Percentiles rank a stretch among this genome's conserved stretches.
These are phyloP conservation scores for Aptenodytes patagonicus DNA, from an alignment of 2,113 vertebrate genomes.

Conservation along the genomic window DNA sequence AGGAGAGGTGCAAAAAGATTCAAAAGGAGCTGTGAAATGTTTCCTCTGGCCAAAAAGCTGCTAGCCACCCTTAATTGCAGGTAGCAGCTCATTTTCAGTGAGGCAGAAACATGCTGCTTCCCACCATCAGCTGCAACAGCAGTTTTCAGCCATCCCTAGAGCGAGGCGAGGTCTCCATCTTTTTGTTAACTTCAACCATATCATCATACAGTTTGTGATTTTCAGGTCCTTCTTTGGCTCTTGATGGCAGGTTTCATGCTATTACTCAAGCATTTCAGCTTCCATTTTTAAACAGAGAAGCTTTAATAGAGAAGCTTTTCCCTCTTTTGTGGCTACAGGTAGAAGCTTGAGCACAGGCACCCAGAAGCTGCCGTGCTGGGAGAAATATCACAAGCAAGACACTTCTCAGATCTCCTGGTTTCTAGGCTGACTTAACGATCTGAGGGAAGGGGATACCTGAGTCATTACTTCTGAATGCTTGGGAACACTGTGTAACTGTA, in stretches of 20 bases:
- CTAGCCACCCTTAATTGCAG: not conserved
- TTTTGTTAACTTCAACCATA: not conserved
- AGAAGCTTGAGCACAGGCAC: not conserved
- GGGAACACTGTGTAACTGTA: not conserved
- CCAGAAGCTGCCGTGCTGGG: not conserved
- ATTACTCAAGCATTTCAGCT: not conserved
- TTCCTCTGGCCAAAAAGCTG: not conserved
- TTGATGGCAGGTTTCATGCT: not conserved
- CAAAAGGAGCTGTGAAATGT: not conserved
- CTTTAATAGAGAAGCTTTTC: not conserved
- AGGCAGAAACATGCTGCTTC: not conserved
- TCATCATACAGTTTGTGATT: not conserved
- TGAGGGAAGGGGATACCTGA: not conserved
- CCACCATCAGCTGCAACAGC: not conserved
- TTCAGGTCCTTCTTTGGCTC: not conserved
- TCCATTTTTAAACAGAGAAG: not conserved
- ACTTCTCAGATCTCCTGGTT: not conserved
- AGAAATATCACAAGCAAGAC: not conserved
- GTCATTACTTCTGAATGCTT: not conserved
- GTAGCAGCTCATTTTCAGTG: not conserved
- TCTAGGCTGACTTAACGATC: not conserved
- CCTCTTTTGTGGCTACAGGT: not conserved
- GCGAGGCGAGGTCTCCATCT: rapidly evolving
- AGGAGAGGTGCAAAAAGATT: not conserved
- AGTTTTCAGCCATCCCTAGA: not conserved